phyloP scores from a whole-genome alignment of 2,113 vertebrate species.

The Alaudala cheleensis region DNA sequence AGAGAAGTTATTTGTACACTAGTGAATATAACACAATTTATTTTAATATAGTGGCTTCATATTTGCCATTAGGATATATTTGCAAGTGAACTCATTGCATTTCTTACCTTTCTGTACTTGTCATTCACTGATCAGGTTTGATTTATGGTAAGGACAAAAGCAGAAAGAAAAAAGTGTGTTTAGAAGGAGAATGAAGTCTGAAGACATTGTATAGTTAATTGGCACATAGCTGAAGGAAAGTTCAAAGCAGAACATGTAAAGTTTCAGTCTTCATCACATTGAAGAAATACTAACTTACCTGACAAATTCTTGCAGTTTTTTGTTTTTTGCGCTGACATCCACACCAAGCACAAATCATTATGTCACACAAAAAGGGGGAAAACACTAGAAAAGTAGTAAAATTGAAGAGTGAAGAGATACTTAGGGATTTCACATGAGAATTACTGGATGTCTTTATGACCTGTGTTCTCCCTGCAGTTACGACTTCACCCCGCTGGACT shows the following conservation, averaged over 20 bases:
- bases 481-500: conserved; percentile 97
- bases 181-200: not conserved
- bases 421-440: not conserved
- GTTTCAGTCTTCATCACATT: not conserved
- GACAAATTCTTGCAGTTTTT: not conserved
- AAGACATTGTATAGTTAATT: not conserved
- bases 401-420: not conserved
- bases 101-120: not conserved
- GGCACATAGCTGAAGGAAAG: not conserved
- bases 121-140: not conserved
- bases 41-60: not conserved
- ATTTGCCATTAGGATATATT: not conserved
- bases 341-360: not conserved
- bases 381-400: not conserved
- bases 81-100: not conserved
- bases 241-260: not conserved
- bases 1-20: not conserved
- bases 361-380: not conserved
- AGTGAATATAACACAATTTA: not conserved
- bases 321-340: not conserved
- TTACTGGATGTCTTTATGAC: not conserved
- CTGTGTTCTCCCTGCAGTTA: conserved; percentile 76
- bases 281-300: not conserved
- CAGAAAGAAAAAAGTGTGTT: not conserved
- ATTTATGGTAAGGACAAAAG: not conserved